Conservation (phyloP, 2,797 vertebrate genomes). For the Triplophysa yarkandensis region DNA sequence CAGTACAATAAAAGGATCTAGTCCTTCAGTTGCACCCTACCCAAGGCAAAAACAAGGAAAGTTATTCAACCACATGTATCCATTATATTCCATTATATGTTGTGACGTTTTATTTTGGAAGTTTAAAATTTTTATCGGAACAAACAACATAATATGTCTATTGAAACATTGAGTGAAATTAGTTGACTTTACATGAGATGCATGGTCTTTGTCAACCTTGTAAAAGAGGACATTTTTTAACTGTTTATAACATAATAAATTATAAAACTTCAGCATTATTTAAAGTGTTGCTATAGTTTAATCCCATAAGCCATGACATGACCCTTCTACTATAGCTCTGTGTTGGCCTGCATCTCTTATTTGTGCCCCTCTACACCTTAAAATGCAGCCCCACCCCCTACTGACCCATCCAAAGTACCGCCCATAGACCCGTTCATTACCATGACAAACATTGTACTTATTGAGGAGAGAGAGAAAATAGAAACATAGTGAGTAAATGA, state of each 20-base stretch:
- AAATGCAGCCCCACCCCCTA: conserved; percentile 32
- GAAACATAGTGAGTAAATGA: conserved; percentile 47
- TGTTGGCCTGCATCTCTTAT: conserved; percentile 12
- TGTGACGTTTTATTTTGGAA: background rate
- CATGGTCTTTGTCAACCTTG: too few species aligned
- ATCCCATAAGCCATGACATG: background rate
- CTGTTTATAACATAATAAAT: too few species aligned
- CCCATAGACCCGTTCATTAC: conserved; percentile 70
- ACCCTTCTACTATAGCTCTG: background rate
- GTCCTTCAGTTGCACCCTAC: background rate
- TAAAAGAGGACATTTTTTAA: too few species aligned
- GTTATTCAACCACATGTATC: background rate
- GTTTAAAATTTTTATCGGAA: background rate
- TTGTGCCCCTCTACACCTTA: conserved; percentile 12
- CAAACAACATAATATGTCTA: background rate
- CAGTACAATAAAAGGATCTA: background rate
- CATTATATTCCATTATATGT: background rate
- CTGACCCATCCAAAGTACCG: conserved; percentile 45
- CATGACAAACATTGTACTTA: conserved; percentile 75
- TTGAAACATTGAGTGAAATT: too few species aligned
- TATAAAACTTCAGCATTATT: background rate
- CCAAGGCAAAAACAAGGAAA: background rate
- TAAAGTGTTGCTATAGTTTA: too few species aligned
- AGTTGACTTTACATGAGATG: background rate
- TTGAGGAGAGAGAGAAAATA: conserved; percentile 61